Base-by-base conservation (phyloP, 2,888 invertebrate species). In the Cotesia congregata region DNA sequence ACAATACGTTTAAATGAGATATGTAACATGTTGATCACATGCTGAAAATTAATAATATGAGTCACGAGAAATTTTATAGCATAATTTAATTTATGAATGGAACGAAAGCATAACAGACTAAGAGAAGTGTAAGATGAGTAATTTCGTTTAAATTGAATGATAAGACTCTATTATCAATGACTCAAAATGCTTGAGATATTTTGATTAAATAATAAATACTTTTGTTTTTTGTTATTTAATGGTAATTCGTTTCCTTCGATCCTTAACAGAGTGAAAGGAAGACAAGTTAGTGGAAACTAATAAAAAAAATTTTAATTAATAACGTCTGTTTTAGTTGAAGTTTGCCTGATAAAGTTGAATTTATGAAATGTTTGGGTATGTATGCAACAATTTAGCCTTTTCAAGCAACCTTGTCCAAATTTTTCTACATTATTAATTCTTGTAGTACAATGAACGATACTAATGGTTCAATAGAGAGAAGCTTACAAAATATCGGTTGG, bases 141-240 rank as follows among this genome's bases (percentile, higher is more conserved):
- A 62, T 5, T 15, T 15, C 15, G 4, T 50, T 50, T 50, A 30
- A 73, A 67, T 73, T 73, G 73, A 73, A 73, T 41, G 41, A 73
- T 67, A 73, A 65, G 15, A 7, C 17, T 65, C 50, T 20, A 67
- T 73, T 73, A 67, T n/a, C 1, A 73, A 65, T 41, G 67, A 41
- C 73, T 73, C 73, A 73, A 73, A 73, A 60, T 73, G 73, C 50
- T 73, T 67, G 65, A 38, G 65, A 50, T 50, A 12, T 12, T 50
- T 50, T 12, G 4, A 3, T 50, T 50, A 50, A 9, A 50, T 50
- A 50, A 12, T 50, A 9, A 50, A 50, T 50, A 7, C 3, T 12
- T 12, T 50, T 50, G 50, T 50, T 50, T 50, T 50, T 50, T 12
- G 12, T 50, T 50, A 9, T 50, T 50, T 12, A 1, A 12, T 50